Conservation (phyloP, 2,113 vertebrate species). For the Peromyscus leucopus region DNA sequence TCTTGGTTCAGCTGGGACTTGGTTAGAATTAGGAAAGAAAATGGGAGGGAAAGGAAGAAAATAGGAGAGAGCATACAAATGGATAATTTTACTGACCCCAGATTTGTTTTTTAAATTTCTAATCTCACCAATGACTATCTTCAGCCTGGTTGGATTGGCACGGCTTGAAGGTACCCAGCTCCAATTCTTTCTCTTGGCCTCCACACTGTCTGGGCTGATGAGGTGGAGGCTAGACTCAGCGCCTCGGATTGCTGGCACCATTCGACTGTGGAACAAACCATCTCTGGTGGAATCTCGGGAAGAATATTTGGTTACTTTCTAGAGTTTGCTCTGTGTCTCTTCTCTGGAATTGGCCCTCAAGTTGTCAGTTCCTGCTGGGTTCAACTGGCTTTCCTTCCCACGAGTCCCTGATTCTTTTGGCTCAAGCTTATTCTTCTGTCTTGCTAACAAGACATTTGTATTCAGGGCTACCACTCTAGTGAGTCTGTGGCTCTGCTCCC, state of each 20-base stretch:
- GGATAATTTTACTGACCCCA: slow-evolving; percentile 50
- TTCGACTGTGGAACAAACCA: slow-evolving; percentile 9
- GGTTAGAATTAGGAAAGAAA: slow-evolving; percentile 44
- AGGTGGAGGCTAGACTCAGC: background rate
- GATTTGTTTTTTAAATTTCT: background rate
- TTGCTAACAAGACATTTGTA: background rate
- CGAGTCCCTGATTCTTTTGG: background rate
- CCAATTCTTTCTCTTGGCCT: slow-evolving; percentile 61
- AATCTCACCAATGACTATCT: slow-evolving; percentile 24
- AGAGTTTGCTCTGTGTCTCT: background rate
- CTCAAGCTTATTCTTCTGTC: background rate
- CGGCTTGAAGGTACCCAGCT: background rate
- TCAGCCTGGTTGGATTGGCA: slow-evolving; percentile 11
- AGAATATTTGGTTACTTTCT: slow-evolving; percentile 43
- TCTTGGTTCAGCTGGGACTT: slow-evolving; percentile 50
- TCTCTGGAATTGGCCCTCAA: background rate
- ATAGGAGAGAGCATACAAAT: slow-evolving; percentile 40
- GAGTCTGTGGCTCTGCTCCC: background rate
- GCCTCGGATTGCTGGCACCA: slow-evolving; percentile 59
- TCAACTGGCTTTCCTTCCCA: background rate
- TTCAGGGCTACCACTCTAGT: background rate
- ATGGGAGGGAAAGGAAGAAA: slow-evolving; percentile 62
- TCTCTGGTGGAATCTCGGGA: slow-evolving; percentile 56
- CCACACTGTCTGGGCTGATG: slow-evolving; percentile 59
- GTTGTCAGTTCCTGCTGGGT: background rate